Percentiles rank a stretch among this genome's conserved stretches.
Conservation (phyloP, 2,113 vertebrate genomes). For the Cisticola juncidis region DNA sequence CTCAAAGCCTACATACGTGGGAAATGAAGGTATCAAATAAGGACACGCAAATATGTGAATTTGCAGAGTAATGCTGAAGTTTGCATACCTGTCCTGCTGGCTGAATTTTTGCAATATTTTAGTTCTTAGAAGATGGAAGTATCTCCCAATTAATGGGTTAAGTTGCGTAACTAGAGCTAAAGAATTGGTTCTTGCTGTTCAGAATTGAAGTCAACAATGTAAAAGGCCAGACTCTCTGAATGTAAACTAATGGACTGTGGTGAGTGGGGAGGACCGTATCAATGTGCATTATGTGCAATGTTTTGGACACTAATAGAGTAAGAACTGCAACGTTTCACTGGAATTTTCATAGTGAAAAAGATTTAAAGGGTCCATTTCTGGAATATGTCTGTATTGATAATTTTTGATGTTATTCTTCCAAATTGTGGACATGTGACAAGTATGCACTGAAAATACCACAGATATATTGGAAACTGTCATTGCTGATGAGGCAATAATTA, state of each 20-base stretch:
- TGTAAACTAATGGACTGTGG: background rate
- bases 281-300: background rate
- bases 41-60: background rate
- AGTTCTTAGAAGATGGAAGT: background rate
- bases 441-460: background rate
- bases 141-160: background rate
- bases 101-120: background rate
- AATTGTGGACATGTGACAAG: fast-evolving
- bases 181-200: background rate
- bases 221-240: background rate
- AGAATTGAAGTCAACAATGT: background rate
- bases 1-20: fast-evolving
- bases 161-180: background rate
- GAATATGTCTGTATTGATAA: background rate
- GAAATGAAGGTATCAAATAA: background rate
- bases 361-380: background rate
- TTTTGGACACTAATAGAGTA: background rate
- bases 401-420: background rate
- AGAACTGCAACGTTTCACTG: background rate
- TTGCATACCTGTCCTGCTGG: background rate
- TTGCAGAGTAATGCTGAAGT: background rate
- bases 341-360: background rate
- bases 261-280: background rate
- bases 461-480: background rate
- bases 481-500: background rate